Evolutionary conservation across 2,888 invertebrate species (phyloP), one percentile per base, ranked within the genome.

Genomic region (Diarsia brunnea): DNA sequence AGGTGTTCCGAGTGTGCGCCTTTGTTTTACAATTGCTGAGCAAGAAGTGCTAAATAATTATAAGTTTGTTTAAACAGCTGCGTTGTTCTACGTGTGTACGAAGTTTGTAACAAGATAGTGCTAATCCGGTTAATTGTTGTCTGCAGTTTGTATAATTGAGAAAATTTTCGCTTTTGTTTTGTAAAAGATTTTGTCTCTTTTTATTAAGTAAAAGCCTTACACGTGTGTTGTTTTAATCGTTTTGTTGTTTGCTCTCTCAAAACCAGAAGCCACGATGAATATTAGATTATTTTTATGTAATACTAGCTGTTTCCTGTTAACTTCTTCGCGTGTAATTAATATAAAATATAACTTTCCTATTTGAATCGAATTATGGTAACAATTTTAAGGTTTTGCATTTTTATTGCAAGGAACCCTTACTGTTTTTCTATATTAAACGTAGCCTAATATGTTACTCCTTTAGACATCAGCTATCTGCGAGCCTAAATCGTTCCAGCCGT

Each of bases 51-150:
- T 84, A 80, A 86, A 82, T 88, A 86, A 86, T 84, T 84, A 86
- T 88, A 88, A 85, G 84, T 88, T 87, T 89, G 87, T 88, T 89
- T 82, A 82, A 82, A 85, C 81, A 77, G 84, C 79, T 87, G 83
- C 72, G 65, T 84, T 82, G 77, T 82, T 80, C 73, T 68, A 82
- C 81, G 80, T 84, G 79, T 88, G 76, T 86, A 73, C 66, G 53
- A 78, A 86, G 84, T 88, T 82, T 78, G 79, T 86, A 79, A 82
- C 79, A 86, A 86, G 87, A 88, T 88, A 84, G 78, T 80, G 65
- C 69, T 78, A 82, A 88, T 84, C 75, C 75, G 55, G 67, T 84
- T 88, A 86, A 88, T 86, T 89, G 87, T 79, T 81, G 84, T 78
- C 79, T 83, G 82, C 67, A 86, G 82, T 88, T 86, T 88, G 76